A percentile compares a stretch with the other conserved stretches of the same genome.
phyloP scores from a whole-genome alignment of 2,797 vertebrate species.

The Poecilia velifera region DNA sequence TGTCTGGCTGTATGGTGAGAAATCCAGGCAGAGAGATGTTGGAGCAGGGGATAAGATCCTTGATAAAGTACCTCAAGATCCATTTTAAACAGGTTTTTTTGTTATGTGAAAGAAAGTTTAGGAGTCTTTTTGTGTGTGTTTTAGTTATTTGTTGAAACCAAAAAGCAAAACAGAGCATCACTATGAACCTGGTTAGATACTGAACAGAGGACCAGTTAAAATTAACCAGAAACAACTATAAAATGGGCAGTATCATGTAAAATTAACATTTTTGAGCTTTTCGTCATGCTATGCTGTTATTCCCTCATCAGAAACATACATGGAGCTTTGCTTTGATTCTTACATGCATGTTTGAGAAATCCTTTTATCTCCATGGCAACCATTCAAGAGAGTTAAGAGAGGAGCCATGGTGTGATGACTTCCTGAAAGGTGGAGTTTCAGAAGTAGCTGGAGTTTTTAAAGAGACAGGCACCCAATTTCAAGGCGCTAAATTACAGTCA shows the following conservation, averaged over 20 bases:
- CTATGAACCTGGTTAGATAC: neutral
- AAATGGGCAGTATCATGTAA: neutral
- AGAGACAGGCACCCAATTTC: too few relatives aligned
- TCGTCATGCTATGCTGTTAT: too few relatives aligned
- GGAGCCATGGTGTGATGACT: too few relatives aligned
- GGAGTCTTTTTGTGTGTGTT: neutral
- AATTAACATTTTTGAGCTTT: too few relatives aligned
- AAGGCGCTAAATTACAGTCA: too few relatives aligned
- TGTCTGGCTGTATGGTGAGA: neutral
- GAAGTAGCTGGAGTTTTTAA: too few relatives aligned
- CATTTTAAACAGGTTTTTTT: neutral
- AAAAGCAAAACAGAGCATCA: neutral
- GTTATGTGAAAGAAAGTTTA: neutral
- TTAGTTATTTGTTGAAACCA: neutral
- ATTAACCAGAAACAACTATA: neutral
- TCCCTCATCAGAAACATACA: too few relatives aligned
- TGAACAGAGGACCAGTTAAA: neutral
- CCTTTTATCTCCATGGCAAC: too few relatives aligned
- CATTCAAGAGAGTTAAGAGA: too few relatives aligned
- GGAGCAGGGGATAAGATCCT: neutral
- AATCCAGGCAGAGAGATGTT: neutral
- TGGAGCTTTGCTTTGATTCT: too few relatives aligned
- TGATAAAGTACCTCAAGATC: neutral
- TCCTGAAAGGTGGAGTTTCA: too few relatives aligned
- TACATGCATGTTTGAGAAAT: too few relatives aligned